A percentile compares a stretch with the other conserved stretches of the same genome.
phyloP scores from a whole-genome alignment of 2,797 vertebrate species.

The Chaetophractus vellerosus region DNA sequence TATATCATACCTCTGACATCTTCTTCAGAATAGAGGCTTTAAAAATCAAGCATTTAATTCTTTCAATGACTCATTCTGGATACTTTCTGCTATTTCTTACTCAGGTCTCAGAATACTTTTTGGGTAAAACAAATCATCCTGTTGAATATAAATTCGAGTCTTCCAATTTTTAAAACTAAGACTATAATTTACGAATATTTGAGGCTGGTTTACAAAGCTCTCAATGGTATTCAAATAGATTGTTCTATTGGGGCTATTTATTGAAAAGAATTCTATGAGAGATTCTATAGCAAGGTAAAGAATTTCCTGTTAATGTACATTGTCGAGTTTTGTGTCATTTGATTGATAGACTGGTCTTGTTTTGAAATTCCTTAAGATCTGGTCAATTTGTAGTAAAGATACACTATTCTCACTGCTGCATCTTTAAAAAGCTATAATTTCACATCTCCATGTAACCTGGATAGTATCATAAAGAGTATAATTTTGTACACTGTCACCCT shows the following conservation, averaged over 20 bases:
- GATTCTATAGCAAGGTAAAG: neutral
- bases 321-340: neutral
- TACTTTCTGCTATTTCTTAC: neutral
- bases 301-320: neutral
- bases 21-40: neutral
- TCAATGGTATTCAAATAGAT: neutral
- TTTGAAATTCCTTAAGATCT: neutral
- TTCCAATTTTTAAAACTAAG: neutral
- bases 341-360: neutral
- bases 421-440: neutral
- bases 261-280: neutral
- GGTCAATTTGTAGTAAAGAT: neutral
- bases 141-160: neutral
- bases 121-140: neutral
- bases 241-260: neutral
- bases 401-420: neutral
- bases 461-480: neutral
- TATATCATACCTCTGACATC: neutral
- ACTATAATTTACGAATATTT: neutral
- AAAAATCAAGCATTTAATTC: neutral
- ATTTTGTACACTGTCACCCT: neutral
- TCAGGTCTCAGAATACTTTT: neutral
- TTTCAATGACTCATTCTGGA: neutral
- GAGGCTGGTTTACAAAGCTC: neutral
- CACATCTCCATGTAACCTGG: neutral